A percentile compares a stretch with the other conserved stretches of the same genome.
These are phyloP conservation scores for Carpatolechia fugitivella DNA, from an alignment of 2,888 invertebrate species.

Conservation along the genomic window DNA sequence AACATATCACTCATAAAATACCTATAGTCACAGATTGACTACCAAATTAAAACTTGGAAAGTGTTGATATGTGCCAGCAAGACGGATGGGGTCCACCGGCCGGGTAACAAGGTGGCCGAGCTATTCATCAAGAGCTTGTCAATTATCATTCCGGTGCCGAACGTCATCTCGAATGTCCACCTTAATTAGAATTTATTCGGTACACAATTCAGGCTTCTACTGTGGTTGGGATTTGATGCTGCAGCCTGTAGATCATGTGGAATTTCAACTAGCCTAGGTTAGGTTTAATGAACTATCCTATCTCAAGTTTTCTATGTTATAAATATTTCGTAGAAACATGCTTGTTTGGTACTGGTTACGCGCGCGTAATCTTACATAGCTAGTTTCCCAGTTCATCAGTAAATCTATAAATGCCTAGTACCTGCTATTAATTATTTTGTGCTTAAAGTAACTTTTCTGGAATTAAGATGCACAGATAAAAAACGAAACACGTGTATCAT, in stretches of 20 bases:
- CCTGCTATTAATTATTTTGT: no score
- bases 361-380: no score
- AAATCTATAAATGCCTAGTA: no score
- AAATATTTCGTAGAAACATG: no score
- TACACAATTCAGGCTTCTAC: conserved; percentile 26
- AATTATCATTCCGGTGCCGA: conserved; percentile 62
- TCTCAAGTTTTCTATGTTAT: no score
- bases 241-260: no score
- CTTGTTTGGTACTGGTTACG: no score
- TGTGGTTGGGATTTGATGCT: background rate
- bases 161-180: conserved; percentile 54
- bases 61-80: conserved; percentile 49
- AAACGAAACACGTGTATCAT: background rate
- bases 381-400: no score
- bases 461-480: conserved; percentile 18
- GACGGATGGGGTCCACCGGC: conserved; percentile 63
- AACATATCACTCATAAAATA: conserved; percentile 59
- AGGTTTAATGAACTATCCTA: no score
- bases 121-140: conserved; percentile 75
- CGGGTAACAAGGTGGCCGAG: conserved; percentile 67
- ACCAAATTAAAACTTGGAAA: conserved; percentile 55
- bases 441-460: no score
- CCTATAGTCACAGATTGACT: conserved; percentile 35
- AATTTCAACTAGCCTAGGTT: no score
- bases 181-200: conserved; percentile 77